Conservation (phyloP, 1,140 invertebrate species). For the Drosophila equinoxialis region DNA sequence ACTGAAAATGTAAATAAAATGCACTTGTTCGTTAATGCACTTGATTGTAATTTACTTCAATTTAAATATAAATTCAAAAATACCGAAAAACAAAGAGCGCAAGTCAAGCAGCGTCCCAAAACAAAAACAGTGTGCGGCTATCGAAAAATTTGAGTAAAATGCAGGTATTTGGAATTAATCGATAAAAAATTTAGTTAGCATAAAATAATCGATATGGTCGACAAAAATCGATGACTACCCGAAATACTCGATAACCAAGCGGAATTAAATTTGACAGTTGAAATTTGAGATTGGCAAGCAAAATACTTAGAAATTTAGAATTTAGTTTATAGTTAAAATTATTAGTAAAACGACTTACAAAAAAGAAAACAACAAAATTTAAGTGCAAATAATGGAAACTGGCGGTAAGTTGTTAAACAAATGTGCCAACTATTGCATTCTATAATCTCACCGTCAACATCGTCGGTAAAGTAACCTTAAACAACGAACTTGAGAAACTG, state of each 20-base stretch:
- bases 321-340: slow-evolving; percentile 3
- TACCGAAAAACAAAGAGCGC: slow-evolving; percentile 17
- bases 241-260: too few relatives aligned
- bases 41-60: not conserved
- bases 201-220: too few relatives aligned
- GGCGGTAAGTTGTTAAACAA: slow-evolving; percentile 41
- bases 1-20: not conserved
- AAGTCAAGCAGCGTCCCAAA: not conserved
- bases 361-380: slow-evolving; percentile 13
- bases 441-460: not conserved
- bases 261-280: not conserved
- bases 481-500: slow-evolving; percentile 88
- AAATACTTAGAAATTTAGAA: slow-evolving; percentile 1
- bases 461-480: slow-evolving; percentile 64
- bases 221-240: too few relatives aligned
- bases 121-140: slow-evolving; percentile 18
- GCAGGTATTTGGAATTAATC: too few relatives aligned
- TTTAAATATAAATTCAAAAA: slow-evolving; percentile 1
- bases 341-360: not conserved
- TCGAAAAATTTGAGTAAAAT: too few relatives aligned
- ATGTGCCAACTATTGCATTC: not conserved
- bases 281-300: not conserved
- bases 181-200: too few relatives aligned
- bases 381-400: slow-evolving; percentile 52
- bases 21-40: not conserved